phyloP scores from a whole-genome alignment of 1,140 invertebrate species.

The Pemphigus obesinymphae region DNA sequence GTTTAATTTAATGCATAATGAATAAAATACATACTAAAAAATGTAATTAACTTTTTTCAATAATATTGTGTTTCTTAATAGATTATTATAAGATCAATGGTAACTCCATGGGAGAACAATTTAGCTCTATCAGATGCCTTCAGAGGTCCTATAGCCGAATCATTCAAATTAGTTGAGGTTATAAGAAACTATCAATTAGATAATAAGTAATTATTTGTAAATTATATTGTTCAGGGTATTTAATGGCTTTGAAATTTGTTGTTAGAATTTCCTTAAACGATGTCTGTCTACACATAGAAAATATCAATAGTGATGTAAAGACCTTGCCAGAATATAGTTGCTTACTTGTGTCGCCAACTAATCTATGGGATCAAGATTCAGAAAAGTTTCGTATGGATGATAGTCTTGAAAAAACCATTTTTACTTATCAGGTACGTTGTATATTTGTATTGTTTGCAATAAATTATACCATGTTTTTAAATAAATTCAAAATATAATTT shows the following conservation, averaged over 20 bases:
- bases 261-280: conserved; percentile 63
- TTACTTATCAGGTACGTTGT: conserved; percentile 69
- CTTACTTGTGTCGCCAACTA: conserved; percentile 86
- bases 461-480: not conserved
- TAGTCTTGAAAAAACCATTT: conserved; percentile 73
- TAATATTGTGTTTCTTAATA: conserved; percentile 46
- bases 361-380: conserved; percentile 83
- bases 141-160: conserved; percentile 76
- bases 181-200: conserved; percentile 77
- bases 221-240: too few species aligned
- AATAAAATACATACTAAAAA: too few species aligned
- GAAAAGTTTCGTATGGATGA: conserved; percentile 70
- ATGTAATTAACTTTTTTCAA: not conserved
- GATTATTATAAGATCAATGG: conserved; percentile 61
- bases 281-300: conserved; percentile 82
- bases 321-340: conserved; percentile 87
- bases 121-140: conserved; percentile 82
- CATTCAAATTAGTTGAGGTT: conserved; percentile 79
- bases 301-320: conserved; percentile 57
- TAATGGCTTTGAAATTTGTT: conserved; percentile 45
- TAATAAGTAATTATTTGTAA: conserved; percentile 60
- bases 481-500: not conserved
- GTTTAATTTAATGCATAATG: not conserved
- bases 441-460: not conserved
- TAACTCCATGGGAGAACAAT: conserved; percentile 78